Base-by-base conservation (phyloP, 2,888 invertebrate species). In the Odontocolon sp. region DNA sequence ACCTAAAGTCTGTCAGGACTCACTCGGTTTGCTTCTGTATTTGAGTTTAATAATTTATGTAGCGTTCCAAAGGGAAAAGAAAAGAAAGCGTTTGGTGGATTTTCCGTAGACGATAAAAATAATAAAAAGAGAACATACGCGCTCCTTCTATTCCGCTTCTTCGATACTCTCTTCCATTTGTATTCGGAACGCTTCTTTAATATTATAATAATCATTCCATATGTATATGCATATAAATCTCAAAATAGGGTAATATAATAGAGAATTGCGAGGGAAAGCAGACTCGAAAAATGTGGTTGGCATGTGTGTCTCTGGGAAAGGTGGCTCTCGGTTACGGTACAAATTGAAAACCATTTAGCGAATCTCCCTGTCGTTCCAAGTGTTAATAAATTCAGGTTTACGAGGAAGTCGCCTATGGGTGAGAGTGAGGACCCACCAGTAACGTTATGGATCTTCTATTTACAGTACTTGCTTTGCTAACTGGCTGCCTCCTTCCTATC, bases 351-450 rank as follows among this genome's bases (percentile, higher is more conserved):
- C 89, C 90, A 89, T 90, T 90, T 87, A 84, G 85, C 86, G 87
- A 89, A 89, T 89, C 89, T 88, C 87, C 84, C 81, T 80, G 80
- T 83, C 87, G 84, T 84, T 85, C 72, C 79, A 83, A 88, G 89
- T 89, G 89, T 90, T 90, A 90, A 90, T 90, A 90, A 90, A 90
- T 90, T 90, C 87, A 83, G 87, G 87, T 90, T 90, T 90, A 90
- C 87, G 80, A 77, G 68, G 80, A 79, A 69, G 66, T 79, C 63
- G 63, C 66, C 74, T 77, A 47, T 63, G 78, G 61, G 54, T 50
- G 47, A 47, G 66, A 52, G 73, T 52, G 36, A 61, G 67, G 36
- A 42, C 36, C 33, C 45, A 54, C 75, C 40, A 56, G 76, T 56
- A 66, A 78, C 67, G 68, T 80, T 69, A 70, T 68, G 80, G 74